Evolutionary conservation across 2,888 invertebrate species (phyloP), one percentile per base, ranked within the genome.

Genomic region (Synergus laeviventris): DNA sequence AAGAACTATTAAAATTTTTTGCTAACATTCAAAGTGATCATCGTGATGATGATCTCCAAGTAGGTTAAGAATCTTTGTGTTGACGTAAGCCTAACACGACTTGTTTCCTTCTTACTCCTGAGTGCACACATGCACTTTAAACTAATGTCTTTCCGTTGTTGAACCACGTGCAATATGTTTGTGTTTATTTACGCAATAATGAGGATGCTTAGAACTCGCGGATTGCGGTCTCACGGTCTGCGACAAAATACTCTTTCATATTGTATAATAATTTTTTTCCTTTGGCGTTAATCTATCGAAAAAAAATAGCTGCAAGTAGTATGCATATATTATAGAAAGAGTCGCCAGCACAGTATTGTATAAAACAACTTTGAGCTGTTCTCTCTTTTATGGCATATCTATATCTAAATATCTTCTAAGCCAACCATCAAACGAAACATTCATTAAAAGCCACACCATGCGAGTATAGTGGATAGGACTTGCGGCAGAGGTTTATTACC

Each of bases 71-170:
- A 62, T 62, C 62, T 62, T 62, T 62, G 38, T 18, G 39, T 62
- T 62, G 62, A 62, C 62, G 64, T 64, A 64, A 64, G 64, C 64
- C 64, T 21, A 39, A 64, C 64, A 64, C 18, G 64, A 42, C 64
- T 42, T 64, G 64, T 64, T 64, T 64, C 64, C 64, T 64, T 64
- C 42, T 64, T 64, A 64, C 42, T 64, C 42, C 42, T 64, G 14
- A 64, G 64, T 64, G 64, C 42, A 42, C 64, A 64, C 18, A 42
- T 64, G 64, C 39, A 64, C 64, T 64, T 64, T 18, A 39, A 64
- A 64, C 42, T 64, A 64, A 64, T 64, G 64, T 62, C 39, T 64
- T 64, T 64, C 64, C 42, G 39, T 64, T 64, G 64, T 21, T 64
- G 64, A 42, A 42, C 64, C 64, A 39, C 64, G 5, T 64, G 42